Evolutionary conservation across 2,888 invertebrate species (phyloP).

Genomic region (Rhorus exstirpatorius): DNA sequence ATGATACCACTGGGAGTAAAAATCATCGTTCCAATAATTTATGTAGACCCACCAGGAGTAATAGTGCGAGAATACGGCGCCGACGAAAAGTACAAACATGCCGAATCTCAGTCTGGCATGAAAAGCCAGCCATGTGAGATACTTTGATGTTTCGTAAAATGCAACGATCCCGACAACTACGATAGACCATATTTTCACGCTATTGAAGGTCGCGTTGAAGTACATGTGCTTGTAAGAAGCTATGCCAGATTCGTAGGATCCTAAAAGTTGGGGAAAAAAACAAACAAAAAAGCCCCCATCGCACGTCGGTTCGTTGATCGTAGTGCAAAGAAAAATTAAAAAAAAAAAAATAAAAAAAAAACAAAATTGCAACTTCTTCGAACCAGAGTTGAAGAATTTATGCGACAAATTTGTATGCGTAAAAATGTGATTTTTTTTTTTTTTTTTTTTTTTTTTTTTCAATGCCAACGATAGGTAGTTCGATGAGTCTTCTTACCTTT

Average conservation of each 20-base stretch:
- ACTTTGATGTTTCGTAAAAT: slow-evolving; percentile 89
- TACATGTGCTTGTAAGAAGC: slow-evolving; percentile 91
- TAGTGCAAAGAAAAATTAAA: neutral
- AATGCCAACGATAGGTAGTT: neutral
- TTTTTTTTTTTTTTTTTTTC: too few relatives aligned
- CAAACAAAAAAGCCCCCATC: slow-evolving; percentile 23
- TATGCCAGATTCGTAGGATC: slow-evolving; percentile 90
- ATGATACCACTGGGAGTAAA: slow-evolving; percentile 90
- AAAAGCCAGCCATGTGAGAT: slow-evolving; percentile 87
- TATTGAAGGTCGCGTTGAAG: slow-evolving; percentile 90
- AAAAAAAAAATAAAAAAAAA: too few relatives aligned
- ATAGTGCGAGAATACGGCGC: slow-evolving; percentile 90
- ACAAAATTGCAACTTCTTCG: too few relatives aligned
- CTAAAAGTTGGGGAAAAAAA: slow-evolving; percentile 79
- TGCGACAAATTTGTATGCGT: neutral
- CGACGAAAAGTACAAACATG: slow-evolving; percentile 89
- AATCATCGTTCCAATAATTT: slow-evolving; percentile 91
- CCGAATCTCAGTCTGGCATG: slow-evolving; percentile 87
- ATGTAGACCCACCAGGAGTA: slow-evolving; percentile 91
- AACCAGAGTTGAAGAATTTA: too few relatives aligned
- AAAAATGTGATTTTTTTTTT: neutral
- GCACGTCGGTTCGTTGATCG: too few relatives aligned
- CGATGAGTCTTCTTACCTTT: slow-evolving; percentile 87
- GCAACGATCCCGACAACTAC: slow-evolving; percentile 88
- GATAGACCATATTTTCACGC: slow-evolving; percentile 89